A percentile compares a stretch with the other conserved stretches of the same genome.
Evolutionary conservation across 1,140 invertebrate species (phyloP).

Genomic region (Glomeris maerens): DNA sequence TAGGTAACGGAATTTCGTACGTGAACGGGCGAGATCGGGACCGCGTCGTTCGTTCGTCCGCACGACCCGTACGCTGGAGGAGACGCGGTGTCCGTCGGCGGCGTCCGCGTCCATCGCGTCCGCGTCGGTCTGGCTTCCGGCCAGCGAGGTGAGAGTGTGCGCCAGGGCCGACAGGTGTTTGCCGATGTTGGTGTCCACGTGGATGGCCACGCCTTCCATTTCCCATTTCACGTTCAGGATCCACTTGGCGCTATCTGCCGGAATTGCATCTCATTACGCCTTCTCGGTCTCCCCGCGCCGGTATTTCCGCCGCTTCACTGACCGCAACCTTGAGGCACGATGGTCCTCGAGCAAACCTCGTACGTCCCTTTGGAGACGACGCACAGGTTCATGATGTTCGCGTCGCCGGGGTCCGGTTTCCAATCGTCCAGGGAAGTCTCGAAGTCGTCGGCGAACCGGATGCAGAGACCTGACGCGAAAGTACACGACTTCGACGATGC

Average conservation of each 20-base stretch:
- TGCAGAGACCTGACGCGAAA: conserved; percentile 53
- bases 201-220: conserved; percentile 97
- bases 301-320: not conserved
- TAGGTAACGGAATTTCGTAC: too few relatives aligned
- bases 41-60: too few relatives aligned
- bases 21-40: too few relatives aligned
- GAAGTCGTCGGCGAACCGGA: conserved; percentile 91
- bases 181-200: conserved; percentile 88
- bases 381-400: conserved; percentile 82
- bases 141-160: conserved; percentile 86
- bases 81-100: too few relatives aligned
- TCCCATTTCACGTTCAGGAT: conserved; percentile 94
- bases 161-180: conserved; percentile 85
- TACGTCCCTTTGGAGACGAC: conserved; percentile 96
- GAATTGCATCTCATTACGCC: not conserved
- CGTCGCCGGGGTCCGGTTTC: conserved; percentile 77
- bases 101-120: too few relatives aligned
- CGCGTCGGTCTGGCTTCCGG: conserved; percentile 54
- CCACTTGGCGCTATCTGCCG: conserved; percentile 88
- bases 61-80: too few relatives aligned
- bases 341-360: conserved; percentile 85
- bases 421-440: conserved; percentile 91
- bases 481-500: not conserved
- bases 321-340: conserved; percentile 40
- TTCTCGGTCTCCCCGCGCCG: not conserved